A percentile compares a stretch with the other conserved stretches of the same genome.
These are phyloP conservation scores for Gobius niger DNA, from an alignment of 2,113 vertebrate genomes.

Conservation along the genomic window DNA sequence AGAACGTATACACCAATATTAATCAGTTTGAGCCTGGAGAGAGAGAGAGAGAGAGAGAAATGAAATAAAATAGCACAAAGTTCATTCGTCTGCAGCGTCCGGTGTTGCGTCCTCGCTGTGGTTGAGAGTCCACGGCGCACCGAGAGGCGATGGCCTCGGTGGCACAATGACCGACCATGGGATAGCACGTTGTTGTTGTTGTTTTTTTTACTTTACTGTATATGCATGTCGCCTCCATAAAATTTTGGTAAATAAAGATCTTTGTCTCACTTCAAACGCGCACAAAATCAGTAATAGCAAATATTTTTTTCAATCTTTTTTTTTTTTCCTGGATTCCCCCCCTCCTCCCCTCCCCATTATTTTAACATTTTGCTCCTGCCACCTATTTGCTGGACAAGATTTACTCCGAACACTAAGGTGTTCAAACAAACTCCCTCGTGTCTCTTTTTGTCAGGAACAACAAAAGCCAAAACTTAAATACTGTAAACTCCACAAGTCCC, in stretches of 20 bases:
- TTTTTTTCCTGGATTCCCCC: slow-evolving; percentile 18
- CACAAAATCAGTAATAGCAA: slow-evolving; percentile 60
- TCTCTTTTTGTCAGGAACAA: slow-evolving; percentile 69
- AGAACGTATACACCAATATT: slow-evolving; percentile 72
- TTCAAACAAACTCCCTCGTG: slow-evolving; percentile 68
- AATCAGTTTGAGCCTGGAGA: slow-evolving; percentile 61
- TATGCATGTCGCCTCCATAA: slow-evolving; percentile 62
- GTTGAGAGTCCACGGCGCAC: slow-evolving; percentile 62
- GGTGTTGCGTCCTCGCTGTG: slow-evolving; percentile 65
- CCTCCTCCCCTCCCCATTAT: slow-evolving; percentile 36
- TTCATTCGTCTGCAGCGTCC: slow-evolving; percentile 71
- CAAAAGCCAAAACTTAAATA: slow-evolving; percentile 77
- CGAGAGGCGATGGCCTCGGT: slow-evolving; percentile 64
- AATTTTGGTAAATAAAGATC: slow-evolving; percentile 78
- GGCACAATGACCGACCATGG: slow-evolving; percentile 64
- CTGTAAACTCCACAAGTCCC: slow-evolving; percentile 82
- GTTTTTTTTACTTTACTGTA: slow-evolving; percentile 28
- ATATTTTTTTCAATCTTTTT: slow-evolving; percentile 42
- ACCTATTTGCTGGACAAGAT: slow-evolving; percentile 58
- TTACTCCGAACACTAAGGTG: slow-evolving; percentile 71
- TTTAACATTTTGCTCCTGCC: slow-evolving; percentile 56
- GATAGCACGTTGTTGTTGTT: slow-evolving; percentile 43
- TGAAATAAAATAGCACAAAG: slow-evolving; percentile 63
- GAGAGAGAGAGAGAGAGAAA: no score
- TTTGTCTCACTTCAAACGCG: slow-evolving; percentile 75